A percentile compares a stretch with the other conserved stretches of the same genome.
Evolutionary conservation across 2,888 invertebrate genomes (phyloP).

Genomic region (Meteorus cinctellus): DNA sequence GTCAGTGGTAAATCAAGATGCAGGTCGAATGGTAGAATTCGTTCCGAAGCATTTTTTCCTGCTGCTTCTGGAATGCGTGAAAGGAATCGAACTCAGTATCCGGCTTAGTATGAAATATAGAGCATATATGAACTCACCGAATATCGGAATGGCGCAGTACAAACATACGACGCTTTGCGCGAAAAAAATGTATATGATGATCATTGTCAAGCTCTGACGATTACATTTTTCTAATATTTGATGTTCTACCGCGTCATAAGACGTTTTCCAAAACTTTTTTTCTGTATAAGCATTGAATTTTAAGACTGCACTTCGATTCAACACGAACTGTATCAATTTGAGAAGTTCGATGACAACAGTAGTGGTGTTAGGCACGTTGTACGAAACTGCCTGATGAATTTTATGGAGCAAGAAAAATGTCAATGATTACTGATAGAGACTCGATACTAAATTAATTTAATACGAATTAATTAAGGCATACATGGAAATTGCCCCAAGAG

Average conservation of each 20-base stretch:
- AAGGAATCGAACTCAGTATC: too few species aligned
- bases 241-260: conserved; percentile 37
- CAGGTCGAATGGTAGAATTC: conserved; percentile 57
- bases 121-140: conserved; percentile 50
- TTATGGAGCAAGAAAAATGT: too few species aligned
- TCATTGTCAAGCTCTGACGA: conserved; percentile 41
- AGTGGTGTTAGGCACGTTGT: conserved; percentile 52
- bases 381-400: conserved; percentile 48
- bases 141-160: conserved; percentile 52
- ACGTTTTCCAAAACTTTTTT: conserved; percentile 52
- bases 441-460: background rate
- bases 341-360: conserved; percentile 49
- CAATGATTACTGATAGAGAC: too few species aligned
- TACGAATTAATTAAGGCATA: conserved; percentile 29
- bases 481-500: conserved; percentile 52
- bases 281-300: conserved; percentile 54
- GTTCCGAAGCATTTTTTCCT: conserved; percentile 54
- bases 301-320: conserved; percentile 50
- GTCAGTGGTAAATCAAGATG: conserved; percentile 52
- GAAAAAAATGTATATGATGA: conserved; percentile 40
- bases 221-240: conserved; percentile 46
- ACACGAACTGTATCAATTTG: conserved; percentile 52
- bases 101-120: too few species aligned
- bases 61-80: background rate
- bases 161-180: conserved; percentile 52